Conservation (phyloP, 2,113 vertebrate genomes). For the Capra hircus region DNA sequence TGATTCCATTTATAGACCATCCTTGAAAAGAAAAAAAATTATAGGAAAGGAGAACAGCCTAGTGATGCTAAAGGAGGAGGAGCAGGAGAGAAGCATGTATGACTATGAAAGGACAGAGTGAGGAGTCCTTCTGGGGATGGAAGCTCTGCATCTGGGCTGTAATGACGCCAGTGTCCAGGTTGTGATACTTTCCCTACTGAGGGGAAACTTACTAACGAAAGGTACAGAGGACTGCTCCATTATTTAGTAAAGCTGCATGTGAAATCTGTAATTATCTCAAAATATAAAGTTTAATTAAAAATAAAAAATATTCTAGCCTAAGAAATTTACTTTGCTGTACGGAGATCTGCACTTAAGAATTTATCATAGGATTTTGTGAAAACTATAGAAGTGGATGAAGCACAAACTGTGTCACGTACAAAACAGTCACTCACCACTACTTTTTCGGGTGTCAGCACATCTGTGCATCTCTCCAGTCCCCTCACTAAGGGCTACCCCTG, state of each 20-base stretch:
- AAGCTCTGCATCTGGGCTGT: neutral
- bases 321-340: neutral
- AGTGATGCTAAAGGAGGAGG: neutral
- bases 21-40: neutral
- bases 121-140: neutral
- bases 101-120: rapidly evolving
- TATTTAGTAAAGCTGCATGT: neutral
- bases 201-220: neutral
- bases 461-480: neutral
- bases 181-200: neutral
- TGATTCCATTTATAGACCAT: neutral
- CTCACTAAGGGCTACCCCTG: neutral
- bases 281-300: neutral
- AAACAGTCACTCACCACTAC: neutral
- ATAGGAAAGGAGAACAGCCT: neutral
- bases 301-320: neutral
- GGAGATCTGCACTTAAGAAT: neutral
- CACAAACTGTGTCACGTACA: no score
- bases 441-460: neutral
- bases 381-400: neutral
- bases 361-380: no score
- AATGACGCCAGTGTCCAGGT: neutral
- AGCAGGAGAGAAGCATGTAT: rapidly evolving
- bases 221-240: neutral
- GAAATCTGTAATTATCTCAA: neutral